Base-by-base conservation (phyloP, 2,797 vertebrate species). In the Eospalax fontanierii region DNA sequence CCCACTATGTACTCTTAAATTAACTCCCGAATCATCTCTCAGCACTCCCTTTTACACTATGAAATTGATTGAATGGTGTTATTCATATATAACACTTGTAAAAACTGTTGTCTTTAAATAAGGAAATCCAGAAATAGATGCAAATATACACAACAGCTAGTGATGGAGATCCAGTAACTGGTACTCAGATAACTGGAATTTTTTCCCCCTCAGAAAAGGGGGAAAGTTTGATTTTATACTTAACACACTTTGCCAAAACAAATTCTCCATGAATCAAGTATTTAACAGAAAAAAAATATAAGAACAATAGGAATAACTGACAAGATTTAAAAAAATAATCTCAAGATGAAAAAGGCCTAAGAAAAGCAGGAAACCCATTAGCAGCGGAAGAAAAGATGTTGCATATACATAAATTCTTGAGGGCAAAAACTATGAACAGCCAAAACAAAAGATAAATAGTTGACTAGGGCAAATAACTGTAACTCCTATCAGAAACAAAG, bases 61-160 rank as follows among this genome's bases (percentile, higher is more conserved):
- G 63, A 28, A 84, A 61, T 76, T 78, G 16, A 89, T 4, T 54
- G 46, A 46, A 61, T 0, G 71, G 38, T 57, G 88, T 9, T 74
- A 75, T 89, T 93, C 7, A 1, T 92, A 28, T 74, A 73, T 68
- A 92, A 78, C 2, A 71, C 22, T 73, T 38, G 4, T 24, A 66
- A 16, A 89, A 71, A 46, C 22, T 78, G 73, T 9, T 90, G 57
- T 80, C 68, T 76, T 92, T 87, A 86, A 71, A 73, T 28, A 92
- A 71, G 22, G 75, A 90, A 80, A 92, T 78, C 43, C 46, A 86
- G 63, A 89, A 86, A 85, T 26, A 91, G 19, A 89, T 19, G 82
- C 26, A 82, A 78, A 93, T 46, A 76, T 2, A 78, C 54, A 88
- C 30, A 82, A 16, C 59, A 82, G 65, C 6, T 91, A 22, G 57